Base-by-base conservation (phyloP, 2,113 vertebrate genomes). In the Ploceus nigricollis region DNA sequence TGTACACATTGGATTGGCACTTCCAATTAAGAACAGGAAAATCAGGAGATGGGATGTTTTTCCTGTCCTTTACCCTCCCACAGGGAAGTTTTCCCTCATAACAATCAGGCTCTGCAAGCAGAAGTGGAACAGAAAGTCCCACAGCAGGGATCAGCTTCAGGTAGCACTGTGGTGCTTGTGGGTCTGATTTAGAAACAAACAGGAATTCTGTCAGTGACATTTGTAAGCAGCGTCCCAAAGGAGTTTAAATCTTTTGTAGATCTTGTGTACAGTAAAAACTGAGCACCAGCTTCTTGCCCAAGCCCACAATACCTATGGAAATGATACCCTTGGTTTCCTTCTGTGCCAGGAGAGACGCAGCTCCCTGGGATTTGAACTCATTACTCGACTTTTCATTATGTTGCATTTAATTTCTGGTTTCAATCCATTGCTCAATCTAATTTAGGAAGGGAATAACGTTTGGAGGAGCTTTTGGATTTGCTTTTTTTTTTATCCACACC, bases 231-330 rank as follows among this genome's bases (percentile, higher is more conserved):
- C 1, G 5, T 31, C 77, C 61, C 24, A 10, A 15, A 28, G 48
- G 72, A 40, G 25, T 42, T 68, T 14, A 15, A 23, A 17, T 7
- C 71, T 79, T 4, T 18, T 56, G 19, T 31, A 18, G 33, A 23
- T 65, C 47, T 68, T 1, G 0, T 10, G 0, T 4, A 10, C 4
- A 1, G 9, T 27, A 28, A n/a, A 28, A 64, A 16, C 17, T 23
- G 71, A 22, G 37, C 53, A 16, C 28, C 23, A 40, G 27, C 40
- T 70, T 63, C 87, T 83, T 53, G n/a, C 27, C 66, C 47, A 19
- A 42, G n/a, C 24, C 57, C 40, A 3, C 28, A 35, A 3, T 5
- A 33, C 37, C 2, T 0, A 1, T 10, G 13, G 83, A 37, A 60
- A 12, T 28, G 2, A 20, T 18, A 19, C 33, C 57, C 6, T 23